phyloP scores from a whole-genome alignment of 2,113 vertebrate species.

The Chrysochloris asiatica region DNA sequence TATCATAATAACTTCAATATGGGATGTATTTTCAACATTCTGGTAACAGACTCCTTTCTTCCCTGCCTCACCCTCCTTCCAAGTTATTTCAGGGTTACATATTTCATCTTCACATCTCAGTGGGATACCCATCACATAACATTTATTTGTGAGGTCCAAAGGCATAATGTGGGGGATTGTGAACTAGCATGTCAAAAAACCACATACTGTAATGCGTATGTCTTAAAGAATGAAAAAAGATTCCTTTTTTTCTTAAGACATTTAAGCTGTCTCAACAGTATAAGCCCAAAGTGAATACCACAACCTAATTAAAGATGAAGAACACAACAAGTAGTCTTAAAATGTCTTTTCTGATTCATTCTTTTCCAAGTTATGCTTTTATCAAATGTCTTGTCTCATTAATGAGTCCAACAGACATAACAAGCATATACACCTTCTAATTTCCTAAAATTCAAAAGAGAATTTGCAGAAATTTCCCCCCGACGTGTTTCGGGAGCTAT shows the following conservation, averaged over 20 bases:
- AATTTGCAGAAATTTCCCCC: not conserved
- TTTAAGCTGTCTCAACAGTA: conserved; percentile 45
- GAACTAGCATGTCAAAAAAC: conserved; percentile 59
- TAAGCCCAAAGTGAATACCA: conserved; percentile 39
- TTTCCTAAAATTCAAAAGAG: not conserved
- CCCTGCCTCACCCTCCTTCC: conserved; percentile 66
- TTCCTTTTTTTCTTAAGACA: conserved; percentile 41
- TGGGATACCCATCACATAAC: conserved; percentile 69
- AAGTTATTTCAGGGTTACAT: conserved; percentile 78
- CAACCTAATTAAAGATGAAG: conserved; percentile 55
- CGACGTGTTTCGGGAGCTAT: not conserved
- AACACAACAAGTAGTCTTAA: conserved; percentile 37
- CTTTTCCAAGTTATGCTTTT: conserved; percentile 52
- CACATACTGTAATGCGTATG: not conserved
- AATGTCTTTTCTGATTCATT: conserved; percentile 28
- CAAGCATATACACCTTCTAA: not conserved
- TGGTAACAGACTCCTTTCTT: conserved; percentile 73
- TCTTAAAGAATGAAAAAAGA: conserved; percentile 67
- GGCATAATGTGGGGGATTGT: conserved; percentile 48
- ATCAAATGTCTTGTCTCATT: conserved; percentile 47
- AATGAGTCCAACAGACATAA: conserved; percentile 4
- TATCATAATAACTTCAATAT: conserved; percentile 82
- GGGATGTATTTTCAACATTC: conserved; percentile 69
- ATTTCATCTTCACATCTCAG: conserved; percentile 77
- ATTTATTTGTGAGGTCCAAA: conserved; percentile 68